A percentile compares a stretch with the other conserved stretches of the same genome.
phyloP scores from a whole-genome alignment of 2,888 invertebrate genomes.

The Xylophagus ater region DNA sequence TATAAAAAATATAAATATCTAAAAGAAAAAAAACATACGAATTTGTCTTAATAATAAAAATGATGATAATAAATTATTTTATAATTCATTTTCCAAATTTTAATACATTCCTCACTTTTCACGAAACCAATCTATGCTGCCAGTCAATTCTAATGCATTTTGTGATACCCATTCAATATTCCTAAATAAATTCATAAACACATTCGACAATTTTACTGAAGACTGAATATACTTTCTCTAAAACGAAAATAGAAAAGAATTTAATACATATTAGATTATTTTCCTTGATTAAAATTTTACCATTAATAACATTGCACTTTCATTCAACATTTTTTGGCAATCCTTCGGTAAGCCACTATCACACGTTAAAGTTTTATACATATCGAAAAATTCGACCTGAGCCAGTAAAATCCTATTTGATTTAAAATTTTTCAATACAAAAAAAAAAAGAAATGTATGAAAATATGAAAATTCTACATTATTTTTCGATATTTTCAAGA shows the following conservation, averaged over 20 bases:
- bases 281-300: slow-evolving; percentile 19
- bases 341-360: slow-evolving; percentile 27
- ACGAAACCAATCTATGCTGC: slow-evolving; percentile 29
- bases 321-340: slow-evolving; percentile 26
- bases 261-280: background rate
- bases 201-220: slow-evolving; percentile 27
- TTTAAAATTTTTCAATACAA: background rate
- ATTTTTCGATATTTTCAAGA: slow-evolving; percentile 21
- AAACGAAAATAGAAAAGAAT: slow-evolving; percentile 3
- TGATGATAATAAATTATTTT: slow-evolving; percentile 30
- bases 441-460: background rate
- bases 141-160: slow-evolving; percentile 26
- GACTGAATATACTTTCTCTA: slow-evolving; percentile 30
- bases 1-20: slow-evolving; percentile 15
- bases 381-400: slow-evolving; percentile 29
- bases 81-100: slow-evolving; percentile 36
- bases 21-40: slow-evolving; percentile 20
- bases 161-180: slow-evolving; percentile 22
- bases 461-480: background rate
- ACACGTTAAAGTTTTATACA: slow-evolving; percentile 26
- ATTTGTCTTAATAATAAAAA: slow-evolving; percentile 26
- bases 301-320: slow-evolving; percentile 27
- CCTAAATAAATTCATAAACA: slow-evolving; percentile 31
- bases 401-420: slow-evolving; percentile 19
- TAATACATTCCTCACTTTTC: slow-evolving; percentile 29